Conservation (phyloP, 2,888 invertebrate genomes). For the Meganola albula region DNA sequence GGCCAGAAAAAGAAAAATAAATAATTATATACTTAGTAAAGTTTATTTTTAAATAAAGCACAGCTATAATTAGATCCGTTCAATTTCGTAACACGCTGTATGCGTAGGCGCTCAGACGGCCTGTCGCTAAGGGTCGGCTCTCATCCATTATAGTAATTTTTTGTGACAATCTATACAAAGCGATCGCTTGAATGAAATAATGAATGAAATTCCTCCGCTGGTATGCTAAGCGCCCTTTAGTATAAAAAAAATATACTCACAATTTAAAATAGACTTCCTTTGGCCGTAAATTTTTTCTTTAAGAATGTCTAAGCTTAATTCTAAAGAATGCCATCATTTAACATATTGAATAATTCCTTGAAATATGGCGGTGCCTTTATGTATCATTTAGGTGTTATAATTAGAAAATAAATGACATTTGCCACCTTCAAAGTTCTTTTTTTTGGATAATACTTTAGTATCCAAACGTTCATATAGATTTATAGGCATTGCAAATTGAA, state of each 20-base stretch:
- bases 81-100: conserved; percentile 42
- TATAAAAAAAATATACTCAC: conserved; percentile 40
- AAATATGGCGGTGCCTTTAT: conserved; percentile 2
- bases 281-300: conserved; percentile 38
- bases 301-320: no score
- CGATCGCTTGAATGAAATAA: conserved; percentile 49
- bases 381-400: neutral
- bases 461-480: no score
- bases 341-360: conserved; percentile 12
- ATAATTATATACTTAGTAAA: no score
- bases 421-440: no score
- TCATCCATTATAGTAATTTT: conserved; percentile 36
- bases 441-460: no score
- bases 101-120: conserved; percentile 55
- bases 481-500: no score
- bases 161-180: conserved; percentile 55
- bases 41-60: no score
- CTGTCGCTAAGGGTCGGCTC: conserved; percentile 57
- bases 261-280: conserved; percentile 54
- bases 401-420: no score
- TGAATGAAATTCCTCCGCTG: conserved; percentile 64
- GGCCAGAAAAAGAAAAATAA: no score
- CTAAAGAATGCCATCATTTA: conserved; percentile 33
- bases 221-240: conserved; percentile 56
- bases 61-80: no score